Percentiles rank a stretch among this genome's conserved stretches.
Conservation (phyloP, 2,888 invertebrate species). For the Tricholauxania praeusta region DNA sequence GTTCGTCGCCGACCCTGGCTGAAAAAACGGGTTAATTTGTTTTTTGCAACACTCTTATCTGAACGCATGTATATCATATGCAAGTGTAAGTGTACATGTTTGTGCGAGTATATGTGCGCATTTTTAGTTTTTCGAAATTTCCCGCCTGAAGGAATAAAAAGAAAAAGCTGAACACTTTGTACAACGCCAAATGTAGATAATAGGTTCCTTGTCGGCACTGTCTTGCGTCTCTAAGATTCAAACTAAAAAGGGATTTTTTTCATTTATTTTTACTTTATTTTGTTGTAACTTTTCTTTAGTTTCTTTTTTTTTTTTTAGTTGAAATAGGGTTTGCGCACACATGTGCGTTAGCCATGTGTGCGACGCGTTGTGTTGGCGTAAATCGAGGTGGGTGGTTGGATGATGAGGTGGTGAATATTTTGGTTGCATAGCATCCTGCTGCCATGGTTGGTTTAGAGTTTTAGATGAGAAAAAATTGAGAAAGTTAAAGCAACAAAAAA, state of each 20-base stretch:
- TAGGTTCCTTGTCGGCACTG: conserved; percentile 32
- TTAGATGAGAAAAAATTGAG: conserved; percentile 49
- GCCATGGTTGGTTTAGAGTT: conserved; percentile 46
- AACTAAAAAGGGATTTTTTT: conserved; percentile 38
- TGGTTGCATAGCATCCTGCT: conserved; percentile 49
- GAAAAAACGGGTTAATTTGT: neutral
- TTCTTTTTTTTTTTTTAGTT: conserved; percentile 26
- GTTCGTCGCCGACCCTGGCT: no score
- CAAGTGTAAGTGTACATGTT: neutral
- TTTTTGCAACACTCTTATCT: neutral
- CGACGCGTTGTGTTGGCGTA: conserved; percentile 13
- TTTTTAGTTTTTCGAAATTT: conserved; percentile 41
- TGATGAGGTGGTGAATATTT: conserved; percentile 30
- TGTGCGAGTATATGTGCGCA: conserved; percentile 8
- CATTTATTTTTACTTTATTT: conserved; percentile 27
- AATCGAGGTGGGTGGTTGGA: conserved; percentile 26
- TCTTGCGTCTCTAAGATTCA: conserved; percentile 29
- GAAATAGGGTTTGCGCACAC: conserved; percentile 1
- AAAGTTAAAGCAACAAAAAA: conserved; percentile 39
- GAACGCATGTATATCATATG: conserved; percentile 22
- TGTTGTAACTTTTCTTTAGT: conserved; percentile 34
- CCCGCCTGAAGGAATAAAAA: conserved; percentile 30
- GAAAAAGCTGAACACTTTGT: conserved; percentile 21
- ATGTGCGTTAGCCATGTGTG: conserved; percentile 30
- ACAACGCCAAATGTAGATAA: conserved; percentile 37